Evolutionary conservation across 1,140 invertebrate genomes (phyloP).

Genomic region (Neotoxoptera formosana): DNA sequence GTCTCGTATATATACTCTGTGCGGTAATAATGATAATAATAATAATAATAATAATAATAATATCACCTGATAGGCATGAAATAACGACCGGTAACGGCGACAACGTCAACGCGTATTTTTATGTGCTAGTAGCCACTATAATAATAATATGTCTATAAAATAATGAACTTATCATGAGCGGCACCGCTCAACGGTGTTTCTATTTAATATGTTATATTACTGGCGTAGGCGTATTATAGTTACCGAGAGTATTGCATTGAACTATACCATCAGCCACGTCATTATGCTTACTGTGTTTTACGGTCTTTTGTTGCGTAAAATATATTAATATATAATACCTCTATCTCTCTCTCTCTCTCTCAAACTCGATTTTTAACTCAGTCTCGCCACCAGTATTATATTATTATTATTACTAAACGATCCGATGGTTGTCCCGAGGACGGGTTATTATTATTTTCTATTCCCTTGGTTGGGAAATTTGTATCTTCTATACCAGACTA

Average conservation of each 20-base stretch:
- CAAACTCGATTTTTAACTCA: background rate
- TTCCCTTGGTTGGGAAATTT: background rate
- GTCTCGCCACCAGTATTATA: background rate
- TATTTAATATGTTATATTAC: background rate
- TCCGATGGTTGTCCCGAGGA: background rate
- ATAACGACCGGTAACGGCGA: background rate
- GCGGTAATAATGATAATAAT: background rate
- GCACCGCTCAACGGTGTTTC: background rate
- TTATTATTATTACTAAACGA: background rate
- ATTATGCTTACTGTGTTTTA: constrained; percentile 7
- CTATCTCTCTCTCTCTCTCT: background rate
- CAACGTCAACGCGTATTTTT: background rate
- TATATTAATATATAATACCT: background rate
- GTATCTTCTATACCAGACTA: background rate
- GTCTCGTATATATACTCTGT: background rate
- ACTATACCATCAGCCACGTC: background rate
- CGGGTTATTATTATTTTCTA: background rate
- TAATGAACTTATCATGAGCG: constrained; percentile 26
- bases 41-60: background rate
- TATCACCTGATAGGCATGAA: constrained; percentile 45
- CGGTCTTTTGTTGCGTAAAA: background rate
- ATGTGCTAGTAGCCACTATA: background rate
- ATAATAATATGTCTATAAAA: background rate
- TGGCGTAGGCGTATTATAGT: background rate
- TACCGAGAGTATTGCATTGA: background rate